phyloP scores from a whole-genome alignment of 2,888 invertebrate genomes.

The Melieria crassipennis region DNA sequence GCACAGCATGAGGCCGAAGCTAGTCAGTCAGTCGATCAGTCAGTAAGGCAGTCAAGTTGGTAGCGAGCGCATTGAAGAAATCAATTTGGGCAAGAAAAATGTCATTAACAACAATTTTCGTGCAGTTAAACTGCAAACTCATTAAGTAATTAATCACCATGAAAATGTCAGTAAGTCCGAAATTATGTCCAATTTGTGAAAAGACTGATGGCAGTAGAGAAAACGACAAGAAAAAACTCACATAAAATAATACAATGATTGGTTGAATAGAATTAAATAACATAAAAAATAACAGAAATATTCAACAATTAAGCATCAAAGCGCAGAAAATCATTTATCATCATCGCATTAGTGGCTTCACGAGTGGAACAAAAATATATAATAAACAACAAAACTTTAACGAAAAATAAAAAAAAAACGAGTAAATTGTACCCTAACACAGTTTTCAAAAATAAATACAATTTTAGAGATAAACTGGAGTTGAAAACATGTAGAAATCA shows the following conservation, averaged over 20 bases:
- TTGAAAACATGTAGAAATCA: no score
- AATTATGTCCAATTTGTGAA: slow-evolving; percentile 18
- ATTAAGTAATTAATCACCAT: slow-evolving; percentile 34
- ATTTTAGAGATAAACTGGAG: no score
- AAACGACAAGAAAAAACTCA: not conserved
- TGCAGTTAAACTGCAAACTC: slow-evolving; percentile 28
- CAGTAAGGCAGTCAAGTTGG: not conserved
- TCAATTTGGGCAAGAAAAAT: slow-evolving; percentile 18
- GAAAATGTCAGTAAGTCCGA: slow-evolving; percentile 24
- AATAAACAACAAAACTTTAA: no score
- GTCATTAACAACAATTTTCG: slow-evolving; percentile 28
- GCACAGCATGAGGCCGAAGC: not conserved
- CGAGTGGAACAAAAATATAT: no score
- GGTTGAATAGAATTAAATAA: slow-evolving; percentile 19
- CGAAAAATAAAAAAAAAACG: no score
- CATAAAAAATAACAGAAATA: slow-evolving; percentile 9
- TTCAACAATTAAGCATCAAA: slow-evolving; percentile 2
- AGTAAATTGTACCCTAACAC: no score
- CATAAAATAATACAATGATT: slow-evolving; percentile 1
- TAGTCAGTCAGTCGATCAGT: slow-evolving; percentile 5
- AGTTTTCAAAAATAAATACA: no score
- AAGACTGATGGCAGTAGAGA: no score
- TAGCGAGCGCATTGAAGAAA: slow-evolving; percentile 4
- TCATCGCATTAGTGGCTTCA: slow-evolving; percentile 7
- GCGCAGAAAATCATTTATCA: slow-evolving; percentile 27